Percentiles rank a stretch among this genome's conserved stretches.
phyloP scores from a whole-genome alignment of 2,888 invertebrate genomes.

The Drosophila atroscutellata region DNA sequence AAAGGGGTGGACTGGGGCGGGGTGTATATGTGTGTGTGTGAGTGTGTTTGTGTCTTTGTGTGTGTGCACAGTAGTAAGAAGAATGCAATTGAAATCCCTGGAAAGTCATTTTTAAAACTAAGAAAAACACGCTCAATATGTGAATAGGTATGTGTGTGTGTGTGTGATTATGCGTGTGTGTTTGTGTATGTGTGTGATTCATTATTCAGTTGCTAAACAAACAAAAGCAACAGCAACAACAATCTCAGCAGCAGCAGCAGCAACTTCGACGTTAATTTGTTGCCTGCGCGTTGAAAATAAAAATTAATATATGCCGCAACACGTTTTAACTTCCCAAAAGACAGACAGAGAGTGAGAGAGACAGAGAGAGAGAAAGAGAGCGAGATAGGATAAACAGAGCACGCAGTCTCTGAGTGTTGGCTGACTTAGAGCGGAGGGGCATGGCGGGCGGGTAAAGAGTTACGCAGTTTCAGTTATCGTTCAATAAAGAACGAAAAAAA shows the following conservation, averaged over 20 bases:
- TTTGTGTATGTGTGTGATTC: slow-evolving; percentile 56
- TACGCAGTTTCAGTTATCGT: slow-evolving; percentile 59
- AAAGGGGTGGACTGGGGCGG: slow-evolving; percentile 4
- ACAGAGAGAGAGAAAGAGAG: neutral
- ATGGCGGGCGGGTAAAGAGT: neutral
- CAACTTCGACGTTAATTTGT: slow-evolving; percentile 68
- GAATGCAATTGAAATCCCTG: slow-evolving; percentile 63
- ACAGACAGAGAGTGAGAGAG: neutral
- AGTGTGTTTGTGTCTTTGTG: slow-evolving; percentile 1
- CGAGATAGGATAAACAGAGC: neutral
- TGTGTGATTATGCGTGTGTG: slow-evolving; percentile 16
- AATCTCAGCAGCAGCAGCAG: slow-evolving; percentile 28
- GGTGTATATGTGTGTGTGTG: slow-evolving; percentile 5
- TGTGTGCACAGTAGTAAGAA: slow-evolving; percentile 33
- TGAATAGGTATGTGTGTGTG: slow-evolving; percentile 9
- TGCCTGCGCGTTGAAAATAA: slow-evolving; percentile 66
- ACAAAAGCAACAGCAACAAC: slow-evolving; percentile 54
- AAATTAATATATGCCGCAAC: slow-evolving; percentile 80
- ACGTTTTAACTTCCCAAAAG: slow-evolving; percentile 67
- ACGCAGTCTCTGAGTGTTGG: slow-evolving; percentile 40
- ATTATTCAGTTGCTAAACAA: slow-evolving; percentile 77
- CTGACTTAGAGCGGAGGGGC: slow-evolving; percentile 43
- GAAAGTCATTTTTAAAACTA: slow-evolving; percentile 62
- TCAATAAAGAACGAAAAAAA: slow-evolving; percentile 30
- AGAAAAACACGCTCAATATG: slow-evolving; percentile 18